Conservation (phyloP, 2,888 invertebrate genomes). For the Mayetiola destructor region DNA sequence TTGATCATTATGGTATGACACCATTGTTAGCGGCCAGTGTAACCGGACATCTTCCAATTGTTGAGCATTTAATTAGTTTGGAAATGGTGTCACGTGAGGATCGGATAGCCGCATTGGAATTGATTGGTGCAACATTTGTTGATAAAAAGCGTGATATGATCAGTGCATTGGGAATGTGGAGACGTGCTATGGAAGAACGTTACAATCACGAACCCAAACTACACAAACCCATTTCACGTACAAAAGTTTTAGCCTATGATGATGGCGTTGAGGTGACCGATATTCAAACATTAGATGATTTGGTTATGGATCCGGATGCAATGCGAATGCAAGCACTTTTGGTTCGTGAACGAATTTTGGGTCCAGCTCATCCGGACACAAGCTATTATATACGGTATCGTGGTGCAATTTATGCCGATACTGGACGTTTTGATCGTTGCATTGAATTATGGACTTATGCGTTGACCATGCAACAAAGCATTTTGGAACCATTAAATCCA, state of each 20-base stretch:
- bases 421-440: constrained; percentile 82
- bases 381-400: constrained; percentile 81
- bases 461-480: constrained; percentile 82
- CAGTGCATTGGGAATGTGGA: constrained; percentile 78
- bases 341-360: constrained; percentile 78
- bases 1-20: constrained; percentile 93
- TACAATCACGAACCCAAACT: constrained; percentile 48
- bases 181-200: constrained; percentile 77
- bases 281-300: constrained; percentile 62
- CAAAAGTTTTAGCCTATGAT: constrained; percentile 76
- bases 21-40: constrained; percentile 87
- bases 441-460: constrained; percentile 95
- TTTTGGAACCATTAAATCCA: constrained; percentile 81
- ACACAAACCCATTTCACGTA: constrained; percentile 54
- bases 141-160: constrained; percentile 92
- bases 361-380: constrained; percentile 91
- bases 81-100: constrained; percentile 62
- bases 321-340: constrained; percentile 92
- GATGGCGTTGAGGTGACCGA: constrained; percentile 70
- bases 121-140: constrained; percentile 90
- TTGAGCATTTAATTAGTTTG: constrained; percentile 73
- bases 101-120: constrained; percentile 77
- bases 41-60: constrained; percentile 83
- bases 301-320: constrained; percentile 85
- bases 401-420: constrained; percentile 88